These are phyloP conservation scores for Dermolepida albohirtum DNA, from an alignment of 2,888 invertebrate species.

Conservation along the genomic window DNA sequence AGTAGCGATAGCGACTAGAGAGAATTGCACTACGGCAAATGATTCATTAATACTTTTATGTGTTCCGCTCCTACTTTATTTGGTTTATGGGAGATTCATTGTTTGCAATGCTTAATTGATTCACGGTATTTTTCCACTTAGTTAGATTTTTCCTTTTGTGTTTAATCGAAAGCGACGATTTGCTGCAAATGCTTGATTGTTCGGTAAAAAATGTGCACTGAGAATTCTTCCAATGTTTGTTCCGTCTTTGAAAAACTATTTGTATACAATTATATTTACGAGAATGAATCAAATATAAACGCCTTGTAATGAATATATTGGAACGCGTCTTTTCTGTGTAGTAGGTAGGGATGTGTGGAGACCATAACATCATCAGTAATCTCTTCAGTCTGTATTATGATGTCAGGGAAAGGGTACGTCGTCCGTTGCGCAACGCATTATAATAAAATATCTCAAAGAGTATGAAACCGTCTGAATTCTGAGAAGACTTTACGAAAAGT, in stretches of 20 bases:
- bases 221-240: background rate
- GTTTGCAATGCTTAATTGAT: constrained; percentile 28
- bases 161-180: constrained; percentile 15
- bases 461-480: too few relatives aligned
- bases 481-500: too few relatives aligned
- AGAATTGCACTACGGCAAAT: constrained; percentile 22
- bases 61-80: constrained; percentile 21
- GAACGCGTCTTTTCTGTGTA: too few relatives aligned
- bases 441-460: too few relatives aligned
- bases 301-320: too few relatives aligned
- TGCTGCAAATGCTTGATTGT: constrained; percentile 15
- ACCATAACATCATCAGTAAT: too few relatives aligned
- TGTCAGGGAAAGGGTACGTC: too few relatives aligned
- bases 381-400: too few relatives aligned
- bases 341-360: too few relatives aligned
- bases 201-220: constrained; percentile 6
- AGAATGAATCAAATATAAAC: too few relatives aligned
- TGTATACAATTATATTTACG: background rate
- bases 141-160: constrained; percentile 16
- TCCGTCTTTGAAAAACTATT: background rate
- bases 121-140: constrained; percentile 30
- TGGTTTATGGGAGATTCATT: constrained; percentile 32
- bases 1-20: constrained; percentile 7
- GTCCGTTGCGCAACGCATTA: too few relatives aligned
- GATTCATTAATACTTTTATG: constrained; percentile 33